Base-by-base conservation (phyloP, 2,888 invertebrate species). In the Epirrita christyi region DNA sequence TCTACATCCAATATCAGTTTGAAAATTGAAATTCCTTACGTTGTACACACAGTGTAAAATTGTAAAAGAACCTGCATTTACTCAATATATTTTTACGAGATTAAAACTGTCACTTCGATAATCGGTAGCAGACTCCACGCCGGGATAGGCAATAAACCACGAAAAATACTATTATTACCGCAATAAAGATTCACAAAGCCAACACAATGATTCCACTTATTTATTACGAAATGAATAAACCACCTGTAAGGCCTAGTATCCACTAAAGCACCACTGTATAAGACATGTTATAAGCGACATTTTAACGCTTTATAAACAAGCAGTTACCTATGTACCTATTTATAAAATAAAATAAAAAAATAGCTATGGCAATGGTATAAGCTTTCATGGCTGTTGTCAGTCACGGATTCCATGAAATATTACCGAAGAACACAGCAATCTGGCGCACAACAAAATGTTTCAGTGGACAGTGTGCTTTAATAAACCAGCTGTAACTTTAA, bases 61-160 rank as follows among this genome's bases (percentile, higher is more conserved):
- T 21, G 27, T n/a, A 41, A 41, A 6, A 21, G 21, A 15, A 45
- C 34, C 45, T 15, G 45, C 21, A 44, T 28, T 10, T n/a, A 32
- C 2, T 11, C 11, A 28, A 14, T 61, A 21, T 56, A 64, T 47
- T 68, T 72, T 72, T 68, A 68, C 55, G 68, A 68, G 69, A 67
- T 71, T 70, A 72, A 55, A 69, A 73, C 75, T 68, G 70, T 70
- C 73, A 64, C 68, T 77, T 69, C 66, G 51, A 76, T 78, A 71
- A 72, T 78, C 81, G 65, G 81, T 77, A 80, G 83, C 75, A 59
- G 73, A 71, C 68, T 42, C 58, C 80, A 76, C 62, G 78, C 75
- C 72, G 77, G 42, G 75, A 68, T 68, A 66, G 58, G 52, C 46
- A 28, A 67, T 71, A 67, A 67, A 64, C 45, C 56, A 69, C 55